Evolutionary conservation across 2,113 vertebrate species (phyloP), one percentile per base, ranked within the genome.

Genomic region (Rafetus swinhoei): DNA sequence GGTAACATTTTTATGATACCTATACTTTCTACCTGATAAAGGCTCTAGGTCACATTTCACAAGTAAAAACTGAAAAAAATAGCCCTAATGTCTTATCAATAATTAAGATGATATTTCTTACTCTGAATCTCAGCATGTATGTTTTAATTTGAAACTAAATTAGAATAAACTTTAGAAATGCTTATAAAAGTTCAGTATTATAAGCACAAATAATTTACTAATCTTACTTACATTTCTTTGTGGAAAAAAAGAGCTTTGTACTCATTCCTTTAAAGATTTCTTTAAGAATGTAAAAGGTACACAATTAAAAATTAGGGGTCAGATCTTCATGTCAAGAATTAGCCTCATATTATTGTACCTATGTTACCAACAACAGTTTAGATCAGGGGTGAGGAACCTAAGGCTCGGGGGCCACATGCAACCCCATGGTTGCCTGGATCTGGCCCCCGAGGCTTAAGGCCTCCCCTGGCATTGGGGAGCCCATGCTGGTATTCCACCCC

Each of bases 31-130:
- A 22, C 77, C 88, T 90, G 69, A 24, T 87, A 88, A 84, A 90
- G n/a, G 62, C 94, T 92, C 94, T 84, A 85, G 69, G 83, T 95
- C 77, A 88, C 27, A 81, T 54, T 81, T 93, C 77, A 39, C 39
- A 94, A 35, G 39, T 93, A 86, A 95, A n/a, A 92, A 29, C 35
- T 54, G 39, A 16, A 90, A 12, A 94, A 95, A 92, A 90, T 86
- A 54, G 69, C 50, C 76, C 53, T 96, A 91, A 94, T 95, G 60
- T 85, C 76, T 92, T 93, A 86, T 94, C 69, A 85, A 32, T 60
- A 86, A 45, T 83, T 95, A 95, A 95, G 89, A 39, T 60, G 90
- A 8, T 88, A 83, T 89, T 96, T 95, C 32, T 88, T 69, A n/a
- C n/a, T 69, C 79, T 45, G 45, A 45, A 45, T 45, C 6, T 92